These are phyloP conservation scores for Melikaiella ostensackeni DNA, from an alignment of 2,888 invertebrate species.

Conservation along the genomic window DNA sequence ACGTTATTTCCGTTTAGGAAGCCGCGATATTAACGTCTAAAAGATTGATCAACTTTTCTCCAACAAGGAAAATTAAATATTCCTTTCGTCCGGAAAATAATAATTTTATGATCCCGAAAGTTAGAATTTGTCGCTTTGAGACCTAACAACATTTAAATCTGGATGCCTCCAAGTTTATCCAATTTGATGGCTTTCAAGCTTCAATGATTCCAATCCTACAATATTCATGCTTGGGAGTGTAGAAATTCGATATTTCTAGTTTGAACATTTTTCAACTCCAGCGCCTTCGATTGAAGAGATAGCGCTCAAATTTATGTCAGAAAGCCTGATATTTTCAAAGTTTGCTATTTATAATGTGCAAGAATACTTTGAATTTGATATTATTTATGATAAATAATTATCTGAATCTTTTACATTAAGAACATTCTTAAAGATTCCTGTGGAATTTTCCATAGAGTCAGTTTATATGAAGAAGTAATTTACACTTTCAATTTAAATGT, in stretches of 20 bases:
- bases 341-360: too few relatives aligned
- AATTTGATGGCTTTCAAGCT: slow-evolving; percentile 14
- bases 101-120: not conserved
- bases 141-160: slow-evolving; percentile 17
- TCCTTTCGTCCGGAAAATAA: not conserved
- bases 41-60: not conserved
- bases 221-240: not conserved
- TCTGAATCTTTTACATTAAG: too few relatives aligned
- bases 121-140: not conserved
- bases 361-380: too few relatives aligned
- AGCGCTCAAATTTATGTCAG: too few relatives aligned
- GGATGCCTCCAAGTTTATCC: slow-evolving; percentile 14
- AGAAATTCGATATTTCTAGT: not conserved
- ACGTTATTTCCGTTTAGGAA: slow-evolving; percentile 24
- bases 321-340: too few relatives aligned
- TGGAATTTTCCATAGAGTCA: too few relatives aligned
- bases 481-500: too few relatives aligned
- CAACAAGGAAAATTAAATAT: not conserved
- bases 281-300: not conserved
- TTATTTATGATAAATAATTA: too few relatives aligned
- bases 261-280: not conserved
- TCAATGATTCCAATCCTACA: not conserved
- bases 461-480: too few relatives aligned
- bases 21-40: slow-evolving; percentile 6
- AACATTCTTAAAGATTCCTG: too few relatives aligned